These are phyloP conservation scores for Myzus persicae DNA, from an alignment of 1,140 invertebrate species.

Conservation along the genomic window DNA sequence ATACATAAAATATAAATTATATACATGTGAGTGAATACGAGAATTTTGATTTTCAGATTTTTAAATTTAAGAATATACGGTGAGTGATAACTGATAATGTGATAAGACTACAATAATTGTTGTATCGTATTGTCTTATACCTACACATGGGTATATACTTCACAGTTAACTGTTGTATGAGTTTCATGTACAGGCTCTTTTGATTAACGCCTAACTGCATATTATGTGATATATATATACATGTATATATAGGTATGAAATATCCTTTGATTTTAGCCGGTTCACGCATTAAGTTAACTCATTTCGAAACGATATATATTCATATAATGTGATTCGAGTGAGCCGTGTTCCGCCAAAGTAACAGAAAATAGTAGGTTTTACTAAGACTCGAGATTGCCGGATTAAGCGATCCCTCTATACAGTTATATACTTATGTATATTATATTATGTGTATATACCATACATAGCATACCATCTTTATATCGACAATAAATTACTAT, in stretches of 20 bases:
- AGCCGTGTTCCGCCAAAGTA: neutral
- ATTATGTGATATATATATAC: no score
- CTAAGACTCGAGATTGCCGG: neutral
- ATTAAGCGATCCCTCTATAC: neutral
- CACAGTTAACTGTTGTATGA: neutral
- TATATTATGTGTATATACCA: neutral
- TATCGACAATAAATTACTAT: neutral
- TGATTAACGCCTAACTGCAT: neutral
- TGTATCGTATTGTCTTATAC: neutral
- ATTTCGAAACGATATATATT: neutral
- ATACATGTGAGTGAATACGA: no score
- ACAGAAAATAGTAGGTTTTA: neutral
- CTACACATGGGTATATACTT: neutral
- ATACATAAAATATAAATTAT: no score
- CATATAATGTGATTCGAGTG: neutral
- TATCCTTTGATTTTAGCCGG: neutral
- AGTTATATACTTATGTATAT: neutral
- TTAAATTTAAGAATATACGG: neutral
- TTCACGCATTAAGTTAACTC: neutral
- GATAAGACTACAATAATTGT: neutral
- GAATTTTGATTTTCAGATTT: no score
- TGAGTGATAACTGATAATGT: neutral
- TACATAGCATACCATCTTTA: neutral
- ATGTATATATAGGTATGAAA: neutral
- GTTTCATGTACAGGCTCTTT: neutral